These are phyloP conservation scores for Congeria kusceri DNA, from an alignment of 2,888 invertebrate genomes.

Conservation along the genomic window DNA sequence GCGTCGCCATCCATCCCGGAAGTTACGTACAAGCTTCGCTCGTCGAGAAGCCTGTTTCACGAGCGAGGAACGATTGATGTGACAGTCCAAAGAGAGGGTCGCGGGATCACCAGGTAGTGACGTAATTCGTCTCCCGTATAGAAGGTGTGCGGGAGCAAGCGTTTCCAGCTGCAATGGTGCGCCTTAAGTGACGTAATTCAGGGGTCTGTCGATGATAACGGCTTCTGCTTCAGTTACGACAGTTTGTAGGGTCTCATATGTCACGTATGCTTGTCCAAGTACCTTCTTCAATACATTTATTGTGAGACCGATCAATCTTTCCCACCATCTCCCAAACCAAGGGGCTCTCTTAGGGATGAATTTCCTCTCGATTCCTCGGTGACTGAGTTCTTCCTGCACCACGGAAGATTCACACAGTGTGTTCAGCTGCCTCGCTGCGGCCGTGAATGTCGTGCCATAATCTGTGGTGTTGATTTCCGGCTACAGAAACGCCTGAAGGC, in stretches of 20 bases:
- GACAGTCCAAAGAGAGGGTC: background rate
- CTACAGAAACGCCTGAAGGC: slow-evolving; percentile 17
- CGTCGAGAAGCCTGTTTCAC: slow-evolving; percentile 8
- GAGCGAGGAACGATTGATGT: background rate
- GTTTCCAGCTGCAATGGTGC: slow-evolving; percentile 17
- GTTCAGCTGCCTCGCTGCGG: slow-evolving; percentile 19
- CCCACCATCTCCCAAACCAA: slow-evolving; percentile 62
- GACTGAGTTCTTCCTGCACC: slow-evolving; percentile 6
- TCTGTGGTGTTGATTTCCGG: slow-evolving; percentile 6
- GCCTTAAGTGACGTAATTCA: slow-evolving; percentile 49
- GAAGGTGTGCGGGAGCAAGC: slow-evolving; percentile 53
- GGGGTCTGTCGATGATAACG: slow-evolving; percentile 47
- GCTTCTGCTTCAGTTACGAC: slow-evolving; percentile 50
- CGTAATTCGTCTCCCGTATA: slow-evolving; percentile 35
- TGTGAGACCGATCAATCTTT: slow-evolving; percentile 47
- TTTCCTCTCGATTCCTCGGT: slow-evolving; percentile 30
- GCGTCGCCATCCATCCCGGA: slow-evolving; percentile 38
- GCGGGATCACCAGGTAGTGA: slow-evolving; percentile 20
- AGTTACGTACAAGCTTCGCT: slow-evolving; percentile 28
- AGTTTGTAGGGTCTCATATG: slow-evolving; percentile 38
- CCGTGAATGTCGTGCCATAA: slow-evolving; percentile 34
- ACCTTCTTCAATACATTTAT: slow-evolving; percentile 41
- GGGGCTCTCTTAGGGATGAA: slow-evolving; percentile 57
- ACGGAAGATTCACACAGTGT: background rate
- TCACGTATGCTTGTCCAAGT: slow-evolving; percentile 28